These are phyloP conservation scores for Anthrax anthrax DNA, from an alignment of 2,888 invertebrate genomes.

Conservation along the genomic window DNA sequence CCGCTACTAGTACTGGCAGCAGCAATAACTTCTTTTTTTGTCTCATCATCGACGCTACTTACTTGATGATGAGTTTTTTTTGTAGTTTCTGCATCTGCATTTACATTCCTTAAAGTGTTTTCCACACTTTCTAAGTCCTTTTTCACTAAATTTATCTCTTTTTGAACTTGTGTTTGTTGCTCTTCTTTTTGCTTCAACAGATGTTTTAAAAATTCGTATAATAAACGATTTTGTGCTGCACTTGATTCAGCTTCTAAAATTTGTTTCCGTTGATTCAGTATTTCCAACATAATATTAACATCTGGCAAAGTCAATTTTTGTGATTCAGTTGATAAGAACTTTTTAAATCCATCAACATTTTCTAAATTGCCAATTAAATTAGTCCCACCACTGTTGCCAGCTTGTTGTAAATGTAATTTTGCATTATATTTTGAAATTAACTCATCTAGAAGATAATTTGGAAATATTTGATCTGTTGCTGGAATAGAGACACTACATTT, in stretches of 20 bases:
- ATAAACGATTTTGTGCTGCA: conserved; percentile 63
- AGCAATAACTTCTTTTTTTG: no score
- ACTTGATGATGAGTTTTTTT: no score
- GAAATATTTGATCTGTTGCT: conserved; percentile 60
- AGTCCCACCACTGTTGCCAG: conserved; percentile 21
- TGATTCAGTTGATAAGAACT: conserved; percentile 52
- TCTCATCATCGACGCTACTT: no score
- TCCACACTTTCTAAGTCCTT: conserved; percentile 59
- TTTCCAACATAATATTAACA: conserved; percentile 67
- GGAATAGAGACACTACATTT: conserved; percentile 64
- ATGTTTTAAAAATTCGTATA: conserved; percentile 70
- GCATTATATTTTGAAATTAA: conserved; percentile 57
- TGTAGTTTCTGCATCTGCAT: neutral
- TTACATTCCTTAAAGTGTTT: conserved; percentile 37
- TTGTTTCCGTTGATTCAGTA: conserved; percentile 63
- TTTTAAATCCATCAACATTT: conserved; percentile 40
- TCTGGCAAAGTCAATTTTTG: conserved; percentile 60
- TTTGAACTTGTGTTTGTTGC: conserved; percentile 46
- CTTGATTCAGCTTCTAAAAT: conserved; percentile 67
- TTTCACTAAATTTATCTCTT: conserved; percentile 61
- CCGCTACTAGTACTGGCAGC: no score
- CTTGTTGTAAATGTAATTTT: conserved; percentile 24
- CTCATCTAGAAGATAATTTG: conserved; percentile 75
- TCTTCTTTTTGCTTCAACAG: conserved; percentile 58
- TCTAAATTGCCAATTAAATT: conserved; percentile 12